Evolutionary conservation across 2,797 vertebrate species (phyloP).

Genomic region (Brachymystax lenok): DNA sequence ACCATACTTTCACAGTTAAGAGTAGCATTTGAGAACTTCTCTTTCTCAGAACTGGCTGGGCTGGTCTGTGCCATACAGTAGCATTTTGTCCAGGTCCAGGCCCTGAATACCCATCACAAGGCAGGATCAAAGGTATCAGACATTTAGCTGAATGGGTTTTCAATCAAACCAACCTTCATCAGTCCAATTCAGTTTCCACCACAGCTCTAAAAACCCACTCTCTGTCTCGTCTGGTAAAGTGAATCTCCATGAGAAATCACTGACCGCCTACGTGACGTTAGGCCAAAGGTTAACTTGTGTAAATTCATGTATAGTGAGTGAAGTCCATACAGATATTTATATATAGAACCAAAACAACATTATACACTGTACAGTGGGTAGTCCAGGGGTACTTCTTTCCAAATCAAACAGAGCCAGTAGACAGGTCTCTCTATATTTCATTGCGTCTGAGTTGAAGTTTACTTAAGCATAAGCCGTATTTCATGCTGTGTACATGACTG

Average conservation of each 20-base stretch:
- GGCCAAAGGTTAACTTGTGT: not conserved
- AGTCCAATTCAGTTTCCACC: constrained; percentile 32
- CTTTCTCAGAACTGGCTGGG: constrained; percentile 21
- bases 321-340: constrained; percentile 56
- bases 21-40: constrained; percentile 30
- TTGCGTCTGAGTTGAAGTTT: constrained; percentile 69
- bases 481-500: constrained; percentile 69
- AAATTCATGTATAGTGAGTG: constrained; percentile 15
- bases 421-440: constrained; percentile 78
- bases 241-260: constrained; percentile 29
- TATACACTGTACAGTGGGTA: constrained; percentile 59
- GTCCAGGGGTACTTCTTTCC: constrained; percentile 60
- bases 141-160: constrained; percentile 44
- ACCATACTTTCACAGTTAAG: constrained; percentile 17
- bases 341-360: constrained; percentile 67
- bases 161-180: not conserved
- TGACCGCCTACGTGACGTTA: not conserved
- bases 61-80: constrained; percentile 17
- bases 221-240: constrained; percentile 39
- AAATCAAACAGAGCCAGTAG: constrained; percentile 75
- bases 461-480: constrained; percentile 75
- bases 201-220: constrained; percentile 39
- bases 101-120: constrained; percentile 22
- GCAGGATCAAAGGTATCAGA: constrained; percentile 30
- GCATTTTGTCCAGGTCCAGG: constrained; percentile 15